These are phyloP conservation scores for Gambelia wislizenii DNA, from an alignment of 2,797 vertebrate genomes.

Conservation along the genomic window DNA sequence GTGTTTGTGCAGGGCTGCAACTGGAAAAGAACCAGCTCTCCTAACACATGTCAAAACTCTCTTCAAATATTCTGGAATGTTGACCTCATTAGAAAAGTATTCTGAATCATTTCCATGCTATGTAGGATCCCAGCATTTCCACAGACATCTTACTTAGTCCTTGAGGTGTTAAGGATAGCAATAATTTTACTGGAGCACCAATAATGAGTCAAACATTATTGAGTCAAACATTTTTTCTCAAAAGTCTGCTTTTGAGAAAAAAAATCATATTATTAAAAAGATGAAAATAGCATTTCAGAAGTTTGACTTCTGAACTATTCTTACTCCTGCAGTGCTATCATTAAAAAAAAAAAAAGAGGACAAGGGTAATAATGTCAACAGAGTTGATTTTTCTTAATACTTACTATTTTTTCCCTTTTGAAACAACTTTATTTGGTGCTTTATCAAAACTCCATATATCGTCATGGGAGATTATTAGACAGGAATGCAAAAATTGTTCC, in stretches of 20 bases:
- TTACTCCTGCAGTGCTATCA: slow-evolving; percentile 15
- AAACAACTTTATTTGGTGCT: too few relatives aligned
- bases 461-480: too few relatives aligned
- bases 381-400: slow-evolving; percentile 2
- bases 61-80: background rate
- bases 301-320: slow-evolving; percentile 52
- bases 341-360: slow-evolving; percentile 15
- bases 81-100: slow-evolving; percentile 5
- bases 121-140: rapidly evolving
- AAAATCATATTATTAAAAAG: slow-evolving; percentile 45
- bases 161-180: slow-evolving; percentile 32
- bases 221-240: too few relatives aligned
- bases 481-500: too few relatives aligned
- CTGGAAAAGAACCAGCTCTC: slow-evolving; percentile 31
- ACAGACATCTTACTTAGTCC: slow-evolving; percentile 8
- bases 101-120: slow-evolving; percentile 33
- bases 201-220: slow-evolving; percentile 46
- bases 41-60: slow-evolving; percentile 6
- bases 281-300: slow-evolving; percentile 41
- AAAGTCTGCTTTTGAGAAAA: slow-evolving; percentile 10
- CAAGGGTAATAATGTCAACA: slow-evolving; percentile 21
- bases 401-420: too few relatives aligned
- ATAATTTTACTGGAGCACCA: slow-evolving; percentile 35
- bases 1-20: slow-evolving; percentile 3
- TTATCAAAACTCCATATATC: too few relatives aligned